Base-by-base conservation (phyloP, 1,140 invertebrate genomes). In the Lasioglossum albipes region DNA sequence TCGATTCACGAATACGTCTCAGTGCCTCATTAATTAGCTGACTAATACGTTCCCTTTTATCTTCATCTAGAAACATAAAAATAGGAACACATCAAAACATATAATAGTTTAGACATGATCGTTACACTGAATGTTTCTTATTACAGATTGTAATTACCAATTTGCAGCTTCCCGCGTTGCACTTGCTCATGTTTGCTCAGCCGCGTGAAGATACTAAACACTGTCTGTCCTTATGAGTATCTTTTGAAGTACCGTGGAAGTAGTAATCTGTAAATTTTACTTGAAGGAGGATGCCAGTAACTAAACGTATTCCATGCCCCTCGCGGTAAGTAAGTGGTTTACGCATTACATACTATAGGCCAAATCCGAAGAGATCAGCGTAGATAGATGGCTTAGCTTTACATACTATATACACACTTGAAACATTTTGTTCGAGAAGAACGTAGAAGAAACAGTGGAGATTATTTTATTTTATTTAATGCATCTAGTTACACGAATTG, bases 281-380 rank as follows among this genome's bases (percentile, higher is more conserved):
- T 84, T 61, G 77, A 84, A 84, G 84, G 84, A 85, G 84, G 84
- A 85, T 85, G 84, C 84, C 84, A 77, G 83, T 85, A 85, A 85
- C 84, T 85, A 85, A 85, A 85, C 84, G 84, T 80, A 85, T 85
- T 84, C 83, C 73, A 85, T 84, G 80, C 54, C 83, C 83, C 76
- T 85, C 83, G 84, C 84, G 84, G 84, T 85, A 85, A 85, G 84
- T 85, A 85, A 85, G 79, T 69, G 69, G 84, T 85, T 85, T 84
- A 85, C 83, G 70, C 69, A 85, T 85, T 84, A 85, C 59, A 71
- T 85, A 85, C 70, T 84, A 61, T 85, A 85, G 84, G 83, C 79
- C 73, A 31, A 66, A 27, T 70, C 16, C 62, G 52, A 13, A 73
- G 59, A 69, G 67, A 68, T 66, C n/a, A 45, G 41, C 18, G 45